Evolutionary conservation across 2,113 vertebrate genomes (phyloP), one percentile per base, ranked within the genome.

Genomic region (Syngnathus typhle): DNA sequence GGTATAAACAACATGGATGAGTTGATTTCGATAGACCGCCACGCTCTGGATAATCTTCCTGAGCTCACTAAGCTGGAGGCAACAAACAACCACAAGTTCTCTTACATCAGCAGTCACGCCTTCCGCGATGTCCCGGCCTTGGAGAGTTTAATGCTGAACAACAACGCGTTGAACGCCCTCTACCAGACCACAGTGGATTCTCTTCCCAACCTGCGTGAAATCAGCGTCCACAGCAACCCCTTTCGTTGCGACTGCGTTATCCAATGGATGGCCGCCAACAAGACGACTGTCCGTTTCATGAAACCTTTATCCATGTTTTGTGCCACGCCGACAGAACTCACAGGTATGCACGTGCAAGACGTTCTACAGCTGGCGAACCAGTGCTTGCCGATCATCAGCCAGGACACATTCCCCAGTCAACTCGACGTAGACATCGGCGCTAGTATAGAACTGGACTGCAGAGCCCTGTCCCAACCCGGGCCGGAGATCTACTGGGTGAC

Each of bases 401-500:
- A 92, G 0, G 93, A 96, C 82, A 92, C 93, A 7, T 97, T 98
- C 77, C 94, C 96, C 49, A 93, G 90, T 51, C 94, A 94, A 75
- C 77, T 98, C 15, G 96, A 92, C 84, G 64, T 94, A 82, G 95
- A 98, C 55, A 78, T 94, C 0, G 95, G 94, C 49, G 92, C 92
- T 82, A 91, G 92, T 0, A 86, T 97, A 65, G 91, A 93, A 60
- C 79, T 99, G 38, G 97, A 98, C 59, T 99, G 97, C 70, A 90
- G 95, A 69, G 97, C 97, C 69, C 93, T 96, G 94, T 96, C 96
- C 1, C 94, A 98, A 82, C 96, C 97, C 0, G 96, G 96, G 79
- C 96, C 97, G 1, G 95, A 98, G 68, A 96, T 99, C 72, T 98
- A 99, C 76, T 99, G 97, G 97, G 96, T 99, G 63, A 96, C 95